A percentile compares a stretch with the other conserved stretches of the same genome.
These are phyloP conservation scores for Camponotus vicinus DNA, from an alignment of 1,140 invertebrate species.

Conservation along the genomic window DNA sequence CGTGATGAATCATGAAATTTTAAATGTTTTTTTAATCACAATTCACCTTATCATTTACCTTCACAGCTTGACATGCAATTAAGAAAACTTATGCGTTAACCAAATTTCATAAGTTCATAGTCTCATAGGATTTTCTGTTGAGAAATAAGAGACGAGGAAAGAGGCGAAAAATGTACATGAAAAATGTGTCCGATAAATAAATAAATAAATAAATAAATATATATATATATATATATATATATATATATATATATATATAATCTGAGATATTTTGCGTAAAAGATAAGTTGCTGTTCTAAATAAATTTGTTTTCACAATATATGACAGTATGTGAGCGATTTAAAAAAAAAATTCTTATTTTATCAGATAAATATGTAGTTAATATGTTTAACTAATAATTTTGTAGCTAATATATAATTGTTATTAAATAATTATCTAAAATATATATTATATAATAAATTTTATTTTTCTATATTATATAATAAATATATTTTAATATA, in stretches of 20 bases:
- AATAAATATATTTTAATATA: no score
- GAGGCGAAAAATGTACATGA: no score
- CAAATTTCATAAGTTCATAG: not conserved
- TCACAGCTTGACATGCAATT: slow-evolving; percentile 24
- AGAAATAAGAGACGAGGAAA: not conserved
- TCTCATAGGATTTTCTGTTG: not conserved
- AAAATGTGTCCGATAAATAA: not conserved
- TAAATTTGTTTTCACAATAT: not conserved
- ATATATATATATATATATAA: no score
- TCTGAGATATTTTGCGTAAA: not conserved
- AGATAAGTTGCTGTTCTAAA: slow-evolving; percentile 23
- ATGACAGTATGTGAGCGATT: no score
- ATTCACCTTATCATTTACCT: slow-evolving; percentile 8
- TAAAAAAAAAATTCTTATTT: no score
- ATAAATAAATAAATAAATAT: no score
- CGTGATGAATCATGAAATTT: slow-evolving; percentile 44
- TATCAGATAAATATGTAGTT: no score
- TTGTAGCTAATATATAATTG: no score
- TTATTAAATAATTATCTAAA: no score
- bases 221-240: no score
- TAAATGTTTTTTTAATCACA: slow-evolving; percentile 17
- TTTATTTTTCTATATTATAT: slow-evolving; percentile 2
- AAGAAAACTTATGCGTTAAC: not conserved
- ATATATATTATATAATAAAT: no score
- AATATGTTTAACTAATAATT: no score